Evolutionary conservation across 2,797 vertebrate genomes (phyloP), one percentile per base, ranked within the genome.

Genomic region (Epinephelus coioides): DNA sequence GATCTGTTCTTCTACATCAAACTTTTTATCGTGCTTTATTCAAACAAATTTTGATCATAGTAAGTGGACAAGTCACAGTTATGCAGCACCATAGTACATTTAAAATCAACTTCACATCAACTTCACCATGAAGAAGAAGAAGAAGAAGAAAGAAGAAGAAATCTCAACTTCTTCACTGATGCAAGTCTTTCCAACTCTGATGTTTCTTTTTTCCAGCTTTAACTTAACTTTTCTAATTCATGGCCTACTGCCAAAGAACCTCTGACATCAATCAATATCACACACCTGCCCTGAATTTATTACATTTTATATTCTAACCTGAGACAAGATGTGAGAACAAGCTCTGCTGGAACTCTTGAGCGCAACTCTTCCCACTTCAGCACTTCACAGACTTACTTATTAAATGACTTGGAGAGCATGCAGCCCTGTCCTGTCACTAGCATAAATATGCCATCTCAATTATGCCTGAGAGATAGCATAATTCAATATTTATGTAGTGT

Each of bases 401-500:
- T 50, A 68, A 81, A 75, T 61, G 15, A 18, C 49, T 30, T 21
- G 43, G 15, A 66, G 27, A 74, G 40, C n/a, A 56, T 51, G 30
- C 12, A 61, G 14, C 19, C 49, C 21, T 30, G 10, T 34, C 46
- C 25, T 67, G 25, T 72, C 46, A 34, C 51, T 5, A 23, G 34
- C 8, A 63, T 47, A 19, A 67, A 60, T 40, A 34, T 43, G 44
- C 6, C 50, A 38, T 57, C 38, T 72, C 19, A 70, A 69, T 38
- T 70, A 70, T 70, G 69, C 56, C 55, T 30, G 11, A 69, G 66
- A 70, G 27, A 40, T 10, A 44, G 17, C 18, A 53, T 60, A n/a
- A 72, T 78, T 71, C 18, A 73, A n/a, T 83, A 73, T 81, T 73
- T 57, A 73, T 71, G 51, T 10, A 46, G 12, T 47, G 21, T 65